phyloP scores from a whole-genome alignment of 2,113 vertebrate species.

The Phoenicopterus ruber region DNA sequence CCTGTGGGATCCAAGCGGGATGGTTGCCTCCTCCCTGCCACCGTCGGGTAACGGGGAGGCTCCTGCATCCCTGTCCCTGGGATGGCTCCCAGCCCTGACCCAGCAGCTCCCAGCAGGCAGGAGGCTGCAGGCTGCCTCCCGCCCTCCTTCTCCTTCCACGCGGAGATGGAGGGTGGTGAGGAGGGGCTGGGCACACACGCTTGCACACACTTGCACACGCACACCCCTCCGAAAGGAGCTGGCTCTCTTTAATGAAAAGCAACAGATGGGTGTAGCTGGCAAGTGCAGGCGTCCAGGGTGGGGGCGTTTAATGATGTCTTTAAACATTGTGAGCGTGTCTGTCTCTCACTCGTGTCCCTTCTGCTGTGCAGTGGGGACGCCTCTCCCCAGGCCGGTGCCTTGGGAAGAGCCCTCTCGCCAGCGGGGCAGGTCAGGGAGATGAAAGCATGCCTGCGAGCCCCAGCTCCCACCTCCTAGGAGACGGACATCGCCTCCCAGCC shows the following conservation, averaged over 20 bases:
- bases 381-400: constrained; percentile 54
- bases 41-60: fast-evolving
- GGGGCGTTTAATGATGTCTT: constrained; percentile 22
- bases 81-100: not conserved
- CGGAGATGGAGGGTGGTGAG: not conserved
- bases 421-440: constrained; percentile 83
- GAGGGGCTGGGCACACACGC: not conserved
- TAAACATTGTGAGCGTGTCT: constrained; percentile 22
- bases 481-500: constrained; percentile 85
- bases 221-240: not conserved
- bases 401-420: constrained; percentile 55
- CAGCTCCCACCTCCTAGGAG: constrained; percentile 85
- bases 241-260: not conserved
- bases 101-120: not conserved
- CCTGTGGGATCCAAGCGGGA: not conserved
- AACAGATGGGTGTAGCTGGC: constrained; percentile 25
- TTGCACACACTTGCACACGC: not conserved
- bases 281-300: not conserved
- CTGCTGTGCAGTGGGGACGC: constrained; percentile 52
- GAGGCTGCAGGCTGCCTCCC: not conserved
- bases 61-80: not conserved
- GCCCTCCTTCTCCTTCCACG: not conserved
- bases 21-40: not conserved
- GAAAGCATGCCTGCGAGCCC: constrained; percentile 86
- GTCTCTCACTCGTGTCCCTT: constrained; percentile 68